Base-by-base conservation (phyloP, 2,797 vertebrate species). In the Phataginus tricuspis region DNA sequence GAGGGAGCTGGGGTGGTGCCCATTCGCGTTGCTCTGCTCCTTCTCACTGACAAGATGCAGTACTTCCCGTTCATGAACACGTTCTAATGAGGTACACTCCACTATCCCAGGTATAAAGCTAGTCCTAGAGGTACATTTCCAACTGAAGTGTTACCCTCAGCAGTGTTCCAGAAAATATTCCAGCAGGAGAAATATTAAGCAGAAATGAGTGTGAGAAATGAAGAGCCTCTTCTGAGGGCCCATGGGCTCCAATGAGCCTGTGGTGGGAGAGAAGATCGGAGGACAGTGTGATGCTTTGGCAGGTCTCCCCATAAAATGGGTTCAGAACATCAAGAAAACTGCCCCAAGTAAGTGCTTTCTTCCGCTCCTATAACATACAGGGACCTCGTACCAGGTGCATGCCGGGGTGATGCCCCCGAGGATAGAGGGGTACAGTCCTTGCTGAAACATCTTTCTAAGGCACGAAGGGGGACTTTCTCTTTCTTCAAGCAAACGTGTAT, bases 71-170 rank as follows among this genome's bases (percentile, higher is more conserved):
- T 66, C 57, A 53, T 18, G 78, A 61, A 66, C 34, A 78, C 78
- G 51, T 87, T 92, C 53, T 66, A 87, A 89, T 34, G 37, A 87
- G 84, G 53, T 49, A 15, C 4, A 80, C 31, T 91, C 21, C 49
- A 1, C 39, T 74, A 78, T 72, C 69, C 3, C 37, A 59, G 72
- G 84, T 78, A 78, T 27, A 55, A 92, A 79, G 7, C 45, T 37
- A 27, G 86, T 92, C 90, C 51, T 90, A 74, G 72, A 86, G 61
- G 68, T 68, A 61, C 23, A 42, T 96, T 87, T 91, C 78, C 45
- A 72, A 86, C 2, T 61, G 21, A 90, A 59, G 9, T 45, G 18
- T 79, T 45, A 14, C 34, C 75, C 21, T 95, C 49, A 42, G 23
- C 29, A 4, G 25, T 75, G 8, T 85, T 85, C 71, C 84, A 77